Base-by-base conservation (phyloP, 2,113 vertebrate genomes). In the Nymphicus hollandicus region DNA sequence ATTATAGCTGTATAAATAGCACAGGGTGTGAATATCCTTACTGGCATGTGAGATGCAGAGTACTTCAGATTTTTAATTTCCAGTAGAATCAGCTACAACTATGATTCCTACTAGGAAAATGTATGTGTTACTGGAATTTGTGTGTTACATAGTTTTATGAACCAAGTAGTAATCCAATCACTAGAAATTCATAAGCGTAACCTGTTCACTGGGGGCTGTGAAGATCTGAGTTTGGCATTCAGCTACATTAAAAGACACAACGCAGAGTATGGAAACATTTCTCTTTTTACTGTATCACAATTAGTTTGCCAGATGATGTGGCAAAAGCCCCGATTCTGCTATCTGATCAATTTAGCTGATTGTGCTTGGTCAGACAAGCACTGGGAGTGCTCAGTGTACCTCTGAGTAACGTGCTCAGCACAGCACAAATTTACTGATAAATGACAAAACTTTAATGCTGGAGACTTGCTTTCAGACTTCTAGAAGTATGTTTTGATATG, bases 1-100 rank as follows among this genome's bases (percentile, higher is more conserved):
- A 91, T 96, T 94, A 84, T 72, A 78, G 44, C 41, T 77, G 20
- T 76, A 85, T 89, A 95, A 89, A 77, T 91, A 91, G 81, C 41
- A 44, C 7, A 56, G 7, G 55, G n/a, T 52, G 43, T 84, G 52
- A 78, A 81, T 65, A 49, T 65, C 52, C 73, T 81, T 46, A 56
- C 65, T 89, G 80, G 77, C 73, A 46, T 61, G 28, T 56, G 77
- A 94, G 46, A 70, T 72, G 49, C 37, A 82, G 52, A 65, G 4
- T 79, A 27, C 61, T 91, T 88, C 86, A 61, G 76, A 27, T 68
- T 91, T 90, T 81, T 91, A 71, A 78, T 92, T 96, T 94, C 50
- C 69, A 84, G 43, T 66, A 78, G 79, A 90, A 81, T 73, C 50
- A 86, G 44, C 44, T 56, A 27, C 35, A 68, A 33, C 58, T 94